Evolutionary conservation across 2,797 vertebrate species (phyloP).

Genomic region (Ceryle rudis): DNA sequence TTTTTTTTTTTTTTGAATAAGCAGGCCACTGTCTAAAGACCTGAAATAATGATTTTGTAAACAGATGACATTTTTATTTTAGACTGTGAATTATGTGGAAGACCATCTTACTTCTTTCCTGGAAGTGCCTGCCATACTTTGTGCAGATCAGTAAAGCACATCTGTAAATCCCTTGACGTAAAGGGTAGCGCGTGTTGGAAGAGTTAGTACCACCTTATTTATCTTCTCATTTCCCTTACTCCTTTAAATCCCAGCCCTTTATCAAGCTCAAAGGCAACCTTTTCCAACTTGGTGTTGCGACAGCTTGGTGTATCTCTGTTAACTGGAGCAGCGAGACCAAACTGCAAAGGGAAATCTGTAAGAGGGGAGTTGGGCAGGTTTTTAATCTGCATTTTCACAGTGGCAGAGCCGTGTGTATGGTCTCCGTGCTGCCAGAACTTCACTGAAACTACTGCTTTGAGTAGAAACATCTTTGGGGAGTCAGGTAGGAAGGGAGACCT

Average conservation of each 20-base stretch:
- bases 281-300: background rate
- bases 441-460: constrained; percentile 69
- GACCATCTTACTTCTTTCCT: background rate
- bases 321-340: background rate
- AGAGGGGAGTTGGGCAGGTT: background rate
- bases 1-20: background rate
- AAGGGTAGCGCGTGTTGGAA: background rate
- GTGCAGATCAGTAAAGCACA: background rate
- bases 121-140: background rate
- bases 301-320: background rate
- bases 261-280: background rate
- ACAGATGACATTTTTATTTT: background rate
- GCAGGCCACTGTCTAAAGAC: background rate
- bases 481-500: constrained; percentile 35
- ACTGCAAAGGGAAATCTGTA: background rate
- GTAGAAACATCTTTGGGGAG: constrained; percentile 71
- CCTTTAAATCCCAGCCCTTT: background rate
- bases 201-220: background rate
- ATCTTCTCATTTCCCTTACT: background rate
- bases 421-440: constrained; percentile 25
- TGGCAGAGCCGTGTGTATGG: background rate
- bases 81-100: background rate
- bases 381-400: constrained; percentile 26
- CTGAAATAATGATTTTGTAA: background rate
- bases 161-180: background rate